Base-by-base conservation (phyloP, 2,797 vertebrate genomes). In the Phataginus tricuspis region DNA sequence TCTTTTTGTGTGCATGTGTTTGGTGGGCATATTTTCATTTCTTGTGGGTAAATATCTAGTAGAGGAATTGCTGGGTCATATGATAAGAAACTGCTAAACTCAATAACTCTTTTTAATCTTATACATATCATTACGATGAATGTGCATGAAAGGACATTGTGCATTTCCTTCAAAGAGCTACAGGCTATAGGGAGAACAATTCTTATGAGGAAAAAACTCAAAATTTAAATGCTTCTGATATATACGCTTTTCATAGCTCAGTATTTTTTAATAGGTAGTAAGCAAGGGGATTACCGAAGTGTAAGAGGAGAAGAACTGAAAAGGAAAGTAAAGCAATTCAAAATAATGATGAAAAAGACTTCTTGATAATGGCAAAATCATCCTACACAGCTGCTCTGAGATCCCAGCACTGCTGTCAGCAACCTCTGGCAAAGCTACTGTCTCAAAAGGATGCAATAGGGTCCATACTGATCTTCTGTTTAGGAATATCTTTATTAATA, bases 401-500 rank as follows among this genome's bases (percentile, higher is more conserved):
- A 96, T 95, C 74, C 94, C 87, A 94, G 78, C 85, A 42, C 90
- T 89, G 77, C 88, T 96, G 69, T 94, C 91, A 98, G 96, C 96
- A 95, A 75, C 87, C 88, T 92, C 89, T 91, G 94, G 96, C 51
- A 89, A 95, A 93, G 92, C 83, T 96, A 31, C 64, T 94, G 69
- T 96, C 92, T 97, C 80, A 97, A 86, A 89, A 72, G 88, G 89
- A 91, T 92, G 91, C 69, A 77, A 34, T 63, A 84, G 78, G 82
- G 96, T 96, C 84, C 77, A 93, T 93, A 96, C 49, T 92, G 95
- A 95, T 97, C 94, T 94, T 92, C 91, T 91, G 83, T 96, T 59
- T 96, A 97, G 92, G 68, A 92, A 96, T 96, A 89, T 92, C 94
- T 97, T 95, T 96, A 96, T 97, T 97, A 97, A 97, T 89, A 94